Conservation (phyloP, 2,888 invertebrate genomes). For the Thysanoteuthis rhombus region DNA sequence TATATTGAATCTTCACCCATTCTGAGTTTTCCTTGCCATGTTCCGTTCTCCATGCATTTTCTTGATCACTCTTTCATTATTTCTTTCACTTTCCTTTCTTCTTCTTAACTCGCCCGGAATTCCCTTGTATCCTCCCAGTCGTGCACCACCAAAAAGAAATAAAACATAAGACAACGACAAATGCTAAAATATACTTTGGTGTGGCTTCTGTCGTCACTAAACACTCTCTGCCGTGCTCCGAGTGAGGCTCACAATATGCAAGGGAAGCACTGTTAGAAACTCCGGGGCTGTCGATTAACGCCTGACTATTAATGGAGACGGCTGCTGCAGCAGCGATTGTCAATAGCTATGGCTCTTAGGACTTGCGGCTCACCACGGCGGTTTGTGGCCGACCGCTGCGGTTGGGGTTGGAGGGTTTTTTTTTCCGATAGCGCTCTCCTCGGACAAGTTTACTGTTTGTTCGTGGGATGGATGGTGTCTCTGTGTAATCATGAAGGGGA, state of each 20-base stretch:
- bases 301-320: background rate
- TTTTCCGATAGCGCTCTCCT: background rate
- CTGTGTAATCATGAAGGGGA: background rate
- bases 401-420: background rate
- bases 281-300: constrained; percentile 1
- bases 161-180: background rate
- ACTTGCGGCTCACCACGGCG: background rate
- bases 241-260: background rate
- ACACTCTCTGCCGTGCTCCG: background rate
- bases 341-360: background rate
- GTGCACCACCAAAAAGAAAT: background rate
- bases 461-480: background rate
- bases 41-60: background rate
- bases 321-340: background rate
- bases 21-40: background rate
- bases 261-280: background rate
- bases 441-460: constrained; percentile 12
- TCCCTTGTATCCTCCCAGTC: background rate
- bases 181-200: background rate
- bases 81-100: background rate
- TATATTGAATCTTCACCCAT: background rate
- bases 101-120: background rate
- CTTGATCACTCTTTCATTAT: background rate
- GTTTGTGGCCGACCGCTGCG: background rate
- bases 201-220: background rate